A percentile compares a stretch with the other conserved stretches of the same genome.
Evolutionary conservation across 2,888 invertebrate genomes (phyloP).

Genomic region (Apamea sordens): DNA sequence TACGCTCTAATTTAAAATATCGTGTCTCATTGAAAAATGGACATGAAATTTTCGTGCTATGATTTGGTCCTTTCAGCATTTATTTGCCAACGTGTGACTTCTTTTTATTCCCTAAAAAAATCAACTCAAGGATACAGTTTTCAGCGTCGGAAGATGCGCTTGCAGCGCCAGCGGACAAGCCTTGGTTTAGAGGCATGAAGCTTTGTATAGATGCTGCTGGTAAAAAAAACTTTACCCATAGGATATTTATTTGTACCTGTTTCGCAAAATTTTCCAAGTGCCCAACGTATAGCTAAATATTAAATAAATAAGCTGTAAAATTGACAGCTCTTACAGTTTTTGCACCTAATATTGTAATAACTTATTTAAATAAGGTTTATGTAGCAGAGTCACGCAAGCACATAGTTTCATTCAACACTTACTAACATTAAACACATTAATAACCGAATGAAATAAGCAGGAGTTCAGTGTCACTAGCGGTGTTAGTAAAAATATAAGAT

Average conservation of each 20-base stretch:
- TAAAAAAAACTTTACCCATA: neutral
- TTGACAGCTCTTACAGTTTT: neutral
- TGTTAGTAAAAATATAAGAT: slow-evolving; percentile 35
- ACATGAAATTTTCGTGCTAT: neutral
- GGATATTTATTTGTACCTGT: neutral
- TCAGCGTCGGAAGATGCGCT: neutral
- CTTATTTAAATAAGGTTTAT: slow-evolving; percentile 8
- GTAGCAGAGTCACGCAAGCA: slow-evolving; percentile 10
- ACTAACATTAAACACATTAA: slow-evolving; percentile 7
- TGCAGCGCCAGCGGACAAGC: neutral
- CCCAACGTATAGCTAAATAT: no score
- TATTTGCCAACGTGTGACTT: neutral
- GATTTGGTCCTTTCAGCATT: neutral
- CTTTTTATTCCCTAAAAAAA: neutral
- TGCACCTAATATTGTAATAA: slow-evolving; percentile 5
- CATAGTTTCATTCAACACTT: slow-evolving; percentile 17
- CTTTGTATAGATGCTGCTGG: neutral
- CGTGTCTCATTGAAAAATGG: neutral
- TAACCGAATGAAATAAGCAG: slow-evolving; percentile 14
- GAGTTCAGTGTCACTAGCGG: slow-evolving; percentile 32
- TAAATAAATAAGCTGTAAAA: neutral
- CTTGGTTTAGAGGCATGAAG: neutral
- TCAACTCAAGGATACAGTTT: neutral
- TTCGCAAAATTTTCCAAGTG: slow-evolving; percentile 3
- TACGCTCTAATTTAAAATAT: neutral